Evolutionary conservation across 2,113 vertebrate genomes (phyloP), one percentile per base, ranked within the genome.

Genomic region (Ophiodon elongatus): DNA sequence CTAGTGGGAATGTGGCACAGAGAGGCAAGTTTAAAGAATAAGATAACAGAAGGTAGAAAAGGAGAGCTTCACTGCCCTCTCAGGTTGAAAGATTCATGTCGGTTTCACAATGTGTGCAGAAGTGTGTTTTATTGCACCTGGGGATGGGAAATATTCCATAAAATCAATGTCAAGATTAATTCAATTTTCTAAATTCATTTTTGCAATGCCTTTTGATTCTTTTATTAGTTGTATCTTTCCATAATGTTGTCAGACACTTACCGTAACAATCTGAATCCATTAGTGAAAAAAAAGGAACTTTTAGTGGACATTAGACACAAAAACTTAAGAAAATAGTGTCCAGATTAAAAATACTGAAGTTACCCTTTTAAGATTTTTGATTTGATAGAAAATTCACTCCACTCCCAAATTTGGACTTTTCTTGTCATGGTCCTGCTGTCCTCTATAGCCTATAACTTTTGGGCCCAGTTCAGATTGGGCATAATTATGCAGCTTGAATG

Each of bases 21-120:
- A 69, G 23, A 50, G 25, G 17, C 3, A 4, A 29, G 41, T 4
- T 50, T 50, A 45, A 10, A 9, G 43, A 33, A 21, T 11, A 27
- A 13, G 9, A 33, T 23, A 19, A 69, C 11, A 56, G 14, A 13
- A 35, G 31, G 31, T 19, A 8, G 19, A 37, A 25, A n/a, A 5
- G 21, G 21, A 56, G 68, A 25, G 33, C 69, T 56, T 2, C 33
- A 54, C 68, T 70, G 47, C 31, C 45, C 65, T 45, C 65, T 68
- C 41, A 31, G 65, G 41, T 47, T 4, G 37, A 41, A 33, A 3
- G 39, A 5, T 15, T 31, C 9, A 33, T 47, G 43, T 14, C 29
- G 4, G 13, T 45, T 45, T 19, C 13, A 27, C 64, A 25, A 14
- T 39, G 9, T 23, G 15, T 27, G n/a, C n/a, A 56, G 15, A 56